Conservation (phyloP, 53 echinoderm and acorn worm genomes). For the Holothuria leucospilota region DNA sequence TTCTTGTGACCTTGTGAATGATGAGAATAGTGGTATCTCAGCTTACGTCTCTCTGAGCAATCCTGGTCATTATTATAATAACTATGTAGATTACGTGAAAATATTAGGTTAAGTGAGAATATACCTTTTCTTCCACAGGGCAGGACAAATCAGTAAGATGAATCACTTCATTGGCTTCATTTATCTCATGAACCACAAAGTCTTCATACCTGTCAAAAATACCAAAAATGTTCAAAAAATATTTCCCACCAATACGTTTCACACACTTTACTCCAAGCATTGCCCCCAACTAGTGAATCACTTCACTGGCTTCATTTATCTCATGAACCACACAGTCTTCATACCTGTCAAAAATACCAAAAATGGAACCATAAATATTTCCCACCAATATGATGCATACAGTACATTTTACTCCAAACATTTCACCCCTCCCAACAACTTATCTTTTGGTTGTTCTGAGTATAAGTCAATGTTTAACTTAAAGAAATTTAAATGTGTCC, state of each 20-base stretch:
- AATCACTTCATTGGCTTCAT: constrained; percentile 67
- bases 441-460: too few species aligned
- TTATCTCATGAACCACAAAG: constrained; percentile 87
- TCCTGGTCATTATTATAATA: too few species aligned
- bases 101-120: background rate
- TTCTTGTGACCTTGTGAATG: too few species aligned
- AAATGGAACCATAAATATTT: background rate
- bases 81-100: background rate
- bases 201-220: constrained; percentile 76
- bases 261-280: too few species aligned
- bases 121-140: constrained; percentile 59
- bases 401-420: too few species aligned
- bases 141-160: constrained; percentile 71
- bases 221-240: background rate
- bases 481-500: too few species aligned
- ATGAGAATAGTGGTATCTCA: too few species aligned
- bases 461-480: too few species aligned
- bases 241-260: too few species aligned
- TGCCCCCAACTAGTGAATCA: constrained; percentile 42
- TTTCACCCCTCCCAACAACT: too few species aligned
- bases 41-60: too few species aligned
- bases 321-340: constrained; percentile 90
- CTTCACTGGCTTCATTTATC: constrained; percentile 61
- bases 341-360: constrained; percentile 64
- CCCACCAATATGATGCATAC: too few species aligned